These are phyloP conservation scores for Colossoma macropomum DNA, from an alignment of 2,113 vertebrate genomes.

Conservation along the genomic window DNA sequence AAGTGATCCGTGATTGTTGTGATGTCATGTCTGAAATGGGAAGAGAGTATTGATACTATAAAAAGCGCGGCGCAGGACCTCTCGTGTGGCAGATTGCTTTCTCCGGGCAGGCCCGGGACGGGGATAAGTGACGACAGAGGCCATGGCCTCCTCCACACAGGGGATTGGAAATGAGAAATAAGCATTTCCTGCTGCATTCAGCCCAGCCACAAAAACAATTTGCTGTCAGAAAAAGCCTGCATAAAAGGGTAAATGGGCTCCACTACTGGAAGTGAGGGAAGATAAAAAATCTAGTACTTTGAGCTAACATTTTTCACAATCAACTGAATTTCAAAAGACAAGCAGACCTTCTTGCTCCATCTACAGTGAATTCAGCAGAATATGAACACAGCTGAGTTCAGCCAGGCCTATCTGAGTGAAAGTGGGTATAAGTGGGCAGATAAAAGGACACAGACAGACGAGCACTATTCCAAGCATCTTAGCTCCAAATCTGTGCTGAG, in stretches of 20 bases:
- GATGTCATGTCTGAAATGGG: slow-evolving; percentile 78
- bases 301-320: slow-evolving; percentile 40
- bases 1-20: slow-evolving; percentile 75
- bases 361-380: slow-evolving; percentile 26
- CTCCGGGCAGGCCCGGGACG: slow-evolving; percentile 70
- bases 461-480: slow-evolving; percentile 37
- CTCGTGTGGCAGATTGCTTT: slow-evolving; percentile 79
- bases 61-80: slow-evolving; percentile 73
- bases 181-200: slow-evolving; percentile 82
- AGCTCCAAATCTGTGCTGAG: slow-evolving; percentile 12
- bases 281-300: slow-evolving; percentile 14
- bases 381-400: slow-evolving; percentile 22
- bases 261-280: slow-evolving; percentile 48
- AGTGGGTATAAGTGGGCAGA: slow-evolving; percentile 1
- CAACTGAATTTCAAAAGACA: slow-evolving; percentile 4
- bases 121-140: slow-evolving; percentile 76
- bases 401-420: slow-evolving; percentile 20
- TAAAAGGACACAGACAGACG: slow-evolving; percentile 5
- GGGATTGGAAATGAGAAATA: slow-evolving; percentile 82
- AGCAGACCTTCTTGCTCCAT: not conserved
- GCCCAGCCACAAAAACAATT: slow-evolving; percentile 82
- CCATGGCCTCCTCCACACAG: slow-evolving; percentile 75
- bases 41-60: slow-evolving; percentile 68
- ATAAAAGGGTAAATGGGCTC: slow-evolving; percentile 71
- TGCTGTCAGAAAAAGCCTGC: slow-evolving; percentile 70